Conservation (phyloP, 2,113 vertebrate species). For the Varanus salvator region DNA sequence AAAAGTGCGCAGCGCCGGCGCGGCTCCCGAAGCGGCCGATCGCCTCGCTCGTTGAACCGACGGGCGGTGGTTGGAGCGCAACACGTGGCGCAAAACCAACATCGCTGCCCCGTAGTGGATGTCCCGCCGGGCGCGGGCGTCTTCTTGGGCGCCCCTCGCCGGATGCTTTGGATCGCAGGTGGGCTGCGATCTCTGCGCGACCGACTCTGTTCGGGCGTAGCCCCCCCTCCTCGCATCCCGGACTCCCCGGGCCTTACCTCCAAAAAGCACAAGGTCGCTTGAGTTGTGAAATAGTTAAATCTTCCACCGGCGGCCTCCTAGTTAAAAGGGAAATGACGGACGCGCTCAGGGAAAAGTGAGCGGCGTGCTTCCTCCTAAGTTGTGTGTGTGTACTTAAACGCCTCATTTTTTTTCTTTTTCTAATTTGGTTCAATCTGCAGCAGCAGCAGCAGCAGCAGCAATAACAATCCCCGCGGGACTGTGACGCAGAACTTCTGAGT, state of each 20-base stretch:
- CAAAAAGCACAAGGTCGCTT: not conserved
- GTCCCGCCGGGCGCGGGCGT: not conserved
- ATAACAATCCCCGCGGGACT: not conserved
- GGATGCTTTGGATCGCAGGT: not conserved
- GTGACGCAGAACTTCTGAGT: too few relatives aligned
- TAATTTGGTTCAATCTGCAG: not conserved
- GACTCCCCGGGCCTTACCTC: not conserved
- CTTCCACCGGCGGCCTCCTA: not conserved
- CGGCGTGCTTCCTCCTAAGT: not conserved
- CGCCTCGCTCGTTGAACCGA: not conserved
- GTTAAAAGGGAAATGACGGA: not conserved
- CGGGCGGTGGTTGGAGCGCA: conserved; percentile 7
- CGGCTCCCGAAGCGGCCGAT: not conserved
- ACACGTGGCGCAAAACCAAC: not conserved
- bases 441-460: too few relatives aligned
- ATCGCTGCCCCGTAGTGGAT: not conserved
- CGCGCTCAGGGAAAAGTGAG: too few relatives aligned
- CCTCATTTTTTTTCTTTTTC: not conserved
- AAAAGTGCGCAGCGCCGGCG: not conserved
- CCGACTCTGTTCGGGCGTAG: too few relatives aligned
- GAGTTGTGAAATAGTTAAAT: not conserved
- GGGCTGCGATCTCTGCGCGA: not conserved
- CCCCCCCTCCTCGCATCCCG: too few relatives aligned
- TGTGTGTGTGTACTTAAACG: not conserved
- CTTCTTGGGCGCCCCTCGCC: not conserved